These are phyloP conservation scores for Mesaphorura yosii DNA, from an alignment of 1,140 invertebrate species.

Conservation along the genomic window DNA sequence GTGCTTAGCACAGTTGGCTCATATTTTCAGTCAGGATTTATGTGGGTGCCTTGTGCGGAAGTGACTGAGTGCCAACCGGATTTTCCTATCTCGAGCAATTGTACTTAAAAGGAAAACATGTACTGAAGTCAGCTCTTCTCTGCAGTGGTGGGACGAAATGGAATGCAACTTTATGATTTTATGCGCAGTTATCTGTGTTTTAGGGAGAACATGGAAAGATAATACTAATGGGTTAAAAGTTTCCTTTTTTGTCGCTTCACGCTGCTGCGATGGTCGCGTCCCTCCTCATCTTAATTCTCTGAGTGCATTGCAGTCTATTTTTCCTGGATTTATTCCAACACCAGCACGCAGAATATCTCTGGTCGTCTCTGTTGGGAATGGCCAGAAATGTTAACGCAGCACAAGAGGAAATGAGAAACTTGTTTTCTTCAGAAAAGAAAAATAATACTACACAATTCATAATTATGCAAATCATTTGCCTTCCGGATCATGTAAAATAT, in stretches of 20 bases:
- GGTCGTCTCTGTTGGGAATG: too few relatives aligned
- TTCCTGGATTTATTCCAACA: neutral
- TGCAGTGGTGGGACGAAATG: neutral
- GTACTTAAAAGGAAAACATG: neutral
- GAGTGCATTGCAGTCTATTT: too few relatives aligned
- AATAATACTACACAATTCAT: too few relatives aligned
- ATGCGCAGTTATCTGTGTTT: too few relatives aligned
- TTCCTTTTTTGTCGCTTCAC: neutral
- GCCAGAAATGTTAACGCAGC: too few relatives aligned
- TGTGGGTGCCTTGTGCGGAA: neutral
- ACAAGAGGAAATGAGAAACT: constrained; percentile 9
- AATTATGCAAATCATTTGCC: constrained; percentile 24
- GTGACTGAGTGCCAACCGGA: neutral
- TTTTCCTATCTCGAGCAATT: too few relatives aligned
- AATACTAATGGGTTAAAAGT: constrained; percentile 23
- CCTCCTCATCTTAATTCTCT: neutral
- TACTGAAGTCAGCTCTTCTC: neutral
- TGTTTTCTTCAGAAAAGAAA: constrained; percentile 10
- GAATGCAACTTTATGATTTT: constrained; percentile 17
- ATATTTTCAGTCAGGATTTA: neutral
- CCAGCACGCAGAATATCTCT: neutral
- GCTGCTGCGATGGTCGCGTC: neutral
- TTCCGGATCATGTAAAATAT: constrained; percentile 26
- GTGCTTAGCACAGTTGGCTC: too few relatives aligned
- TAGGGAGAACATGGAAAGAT: constrained; percentile 17